Conservation (phyloP, 2,797 vertebrate genomes). For the Sebastes oblongus region DNA sequence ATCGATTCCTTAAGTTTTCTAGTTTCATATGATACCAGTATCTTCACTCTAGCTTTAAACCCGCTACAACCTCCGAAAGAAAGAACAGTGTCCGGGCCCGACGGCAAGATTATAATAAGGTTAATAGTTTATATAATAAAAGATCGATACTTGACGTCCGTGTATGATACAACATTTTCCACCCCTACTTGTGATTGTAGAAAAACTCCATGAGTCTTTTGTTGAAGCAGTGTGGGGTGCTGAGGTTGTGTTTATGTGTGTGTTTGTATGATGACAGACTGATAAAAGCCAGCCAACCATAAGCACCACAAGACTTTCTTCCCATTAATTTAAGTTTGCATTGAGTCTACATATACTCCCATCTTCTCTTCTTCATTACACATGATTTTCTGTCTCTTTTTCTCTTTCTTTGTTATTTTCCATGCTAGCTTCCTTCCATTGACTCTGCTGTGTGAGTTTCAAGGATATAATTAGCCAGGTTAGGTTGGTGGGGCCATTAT, state of each 20-base stretch:
- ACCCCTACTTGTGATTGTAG: background rate
- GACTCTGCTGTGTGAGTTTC: background rate
- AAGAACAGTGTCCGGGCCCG: too few species aligned
- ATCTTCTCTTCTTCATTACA: background rate
- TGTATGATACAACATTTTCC: too few species aligned
- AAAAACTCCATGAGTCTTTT: background rate
- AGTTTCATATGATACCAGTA: too few species aligned
- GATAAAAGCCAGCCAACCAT: too few species aligned
- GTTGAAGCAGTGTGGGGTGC: background rate
- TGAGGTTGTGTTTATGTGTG: background rate
- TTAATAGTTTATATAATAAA: too few species aligned
- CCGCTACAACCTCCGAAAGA: too few species aligned
- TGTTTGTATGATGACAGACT: background rate
- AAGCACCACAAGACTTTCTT: background rate
- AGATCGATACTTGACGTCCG: too few species aligned
- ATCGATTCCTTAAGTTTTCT: too few species aligned
- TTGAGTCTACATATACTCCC: background rate
- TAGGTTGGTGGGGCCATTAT: background rate
- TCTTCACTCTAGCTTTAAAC: too few species aligned
- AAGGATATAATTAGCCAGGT: constrained; percentile 26
- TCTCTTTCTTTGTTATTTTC: background rate
- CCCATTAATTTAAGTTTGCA: background rate
- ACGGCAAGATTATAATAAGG: too few species aligned
- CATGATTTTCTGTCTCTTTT: background rate
- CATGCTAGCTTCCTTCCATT: background rate